phyloP scores from a whole-genome alignment of 2,113 vertebrate genomes.

The Microtus oregoni region DNA sequence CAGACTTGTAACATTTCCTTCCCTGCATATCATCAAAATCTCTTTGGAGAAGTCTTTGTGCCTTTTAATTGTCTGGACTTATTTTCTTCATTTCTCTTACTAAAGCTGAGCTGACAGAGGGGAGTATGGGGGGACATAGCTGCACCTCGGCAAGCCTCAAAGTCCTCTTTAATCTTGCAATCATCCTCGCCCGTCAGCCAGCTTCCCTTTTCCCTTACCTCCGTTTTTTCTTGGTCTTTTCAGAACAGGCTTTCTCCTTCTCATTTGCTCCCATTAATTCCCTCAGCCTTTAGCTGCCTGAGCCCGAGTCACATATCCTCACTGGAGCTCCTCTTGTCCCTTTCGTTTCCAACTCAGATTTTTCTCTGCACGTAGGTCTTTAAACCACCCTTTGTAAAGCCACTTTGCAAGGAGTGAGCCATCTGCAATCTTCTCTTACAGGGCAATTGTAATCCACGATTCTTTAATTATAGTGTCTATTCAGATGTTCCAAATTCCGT shows the following conservation, averaged over 20 bases:
- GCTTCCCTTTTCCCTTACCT: background rate
- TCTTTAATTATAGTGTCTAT: slow-evolving; percentile 78
- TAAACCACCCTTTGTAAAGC: slow-evolving; percentile 71
- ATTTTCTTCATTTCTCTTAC: slow-evolving; percentile 74
- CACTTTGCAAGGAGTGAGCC: slow-evolving; percentile 69
- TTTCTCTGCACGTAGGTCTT: slow-evolving; percentile 58
- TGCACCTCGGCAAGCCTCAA: slow-evolving; percentile 38
- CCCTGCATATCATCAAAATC: slow-evolving; percentile 1
- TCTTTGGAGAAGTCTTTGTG: slow-evolving; percentile 18
- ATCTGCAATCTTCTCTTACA: slow-evolving; percentile 71
- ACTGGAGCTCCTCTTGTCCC: slow-evolving; percentile 21
- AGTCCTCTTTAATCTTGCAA: slow-evolving; percentile 55
- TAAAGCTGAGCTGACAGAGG: slow-evolving; percentile 44
- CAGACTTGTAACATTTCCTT: background rate
- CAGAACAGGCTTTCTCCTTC: slow-evolving; percentile 36
- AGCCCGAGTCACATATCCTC: slow-evolving; percentile 30
- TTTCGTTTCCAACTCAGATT: slow-evolving; percentile 55
- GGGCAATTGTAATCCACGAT: slow-evolving; percentile 77
- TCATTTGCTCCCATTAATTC: slow-evolving; percentile 63
- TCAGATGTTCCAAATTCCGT: slow-evolving; percentile 75
- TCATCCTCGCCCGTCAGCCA: slow-evolving; percentile 37
- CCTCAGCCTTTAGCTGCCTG: slow-evolving; percentile 30
- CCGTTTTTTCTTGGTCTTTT: background rate
- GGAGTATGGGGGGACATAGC: background rate
- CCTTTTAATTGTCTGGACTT: slow-evolving; percentile 72